phyloP scores from a whole-genome alignment of 2,888 invertebrate species.

The Acholoe squamosa region DNA sequence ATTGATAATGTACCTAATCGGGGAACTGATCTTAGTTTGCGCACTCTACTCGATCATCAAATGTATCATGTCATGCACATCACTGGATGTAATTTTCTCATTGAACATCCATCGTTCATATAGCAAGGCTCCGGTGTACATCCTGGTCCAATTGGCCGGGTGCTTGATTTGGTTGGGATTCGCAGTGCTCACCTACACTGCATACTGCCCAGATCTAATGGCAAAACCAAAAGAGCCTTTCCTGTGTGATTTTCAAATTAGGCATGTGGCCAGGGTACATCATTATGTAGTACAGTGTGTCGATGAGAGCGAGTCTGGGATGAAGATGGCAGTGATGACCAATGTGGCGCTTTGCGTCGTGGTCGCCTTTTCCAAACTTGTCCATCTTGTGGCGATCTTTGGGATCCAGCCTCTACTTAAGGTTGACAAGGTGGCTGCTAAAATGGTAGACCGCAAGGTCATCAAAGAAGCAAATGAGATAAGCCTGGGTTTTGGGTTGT shows the following conservation, averaged over 20 bases:
- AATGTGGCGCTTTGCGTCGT: conserved; percentile 55
- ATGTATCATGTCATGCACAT: neutral
- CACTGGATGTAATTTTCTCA: neutral
- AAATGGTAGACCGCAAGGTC: conserved; percentile 40
- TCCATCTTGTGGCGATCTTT: conserved; percentile 28
- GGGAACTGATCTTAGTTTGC: conserved; percentile 12
- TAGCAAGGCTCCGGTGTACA: conserved; percentile 15
- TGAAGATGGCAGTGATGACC: conserved; percentile 32
- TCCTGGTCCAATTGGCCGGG: neutral
- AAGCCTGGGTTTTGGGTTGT: conserved; percentile 20
- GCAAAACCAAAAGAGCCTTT: neutral
- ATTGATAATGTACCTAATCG: neutral
- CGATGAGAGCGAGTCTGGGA: neutral
- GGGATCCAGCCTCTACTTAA: conserved; percentile 44
- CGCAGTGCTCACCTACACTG: conserved; percentile 27
- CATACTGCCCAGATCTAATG: neutral
- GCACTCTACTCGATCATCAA: conserved; percentile 43
- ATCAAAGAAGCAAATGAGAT: conserved; percentile 7
- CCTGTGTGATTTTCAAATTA: conserved; percentile 18
- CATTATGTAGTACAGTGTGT: conserved; percentile 31
- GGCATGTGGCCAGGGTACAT: neutral
- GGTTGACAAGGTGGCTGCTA: conserved; percentile 18
- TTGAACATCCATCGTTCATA: conserved; percentile 17
- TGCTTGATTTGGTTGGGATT: conserved; percentile 18
- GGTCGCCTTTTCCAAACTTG: conserved; percentile 43